Percentiles rank a stretch among this genome's conserved stretches.
These are phyloP conservation scores for Coelinius sp. DNA, from an alignment of 2,888 invertebrate species.

Conservation along the genomic window DNA sequence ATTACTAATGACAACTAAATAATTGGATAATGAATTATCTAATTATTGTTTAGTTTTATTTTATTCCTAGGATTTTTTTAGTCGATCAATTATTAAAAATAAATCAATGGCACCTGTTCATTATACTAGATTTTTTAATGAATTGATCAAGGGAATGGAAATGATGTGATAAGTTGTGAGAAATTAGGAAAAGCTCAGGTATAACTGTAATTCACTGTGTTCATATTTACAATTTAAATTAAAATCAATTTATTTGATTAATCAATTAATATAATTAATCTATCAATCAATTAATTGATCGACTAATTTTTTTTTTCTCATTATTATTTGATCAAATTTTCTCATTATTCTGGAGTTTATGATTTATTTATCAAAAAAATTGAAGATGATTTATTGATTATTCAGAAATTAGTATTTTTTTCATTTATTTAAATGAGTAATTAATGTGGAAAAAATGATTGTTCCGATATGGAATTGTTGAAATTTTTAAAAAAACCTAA, in stretches of 20 bases:
- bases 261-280: too few species aligned
- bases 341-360: neutral
- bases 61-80: neutral
- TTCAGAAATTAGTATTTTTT: neutral
- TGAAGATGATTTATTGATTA: neutral
- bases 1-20: neutral
- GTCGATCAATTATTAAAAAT: neutral
- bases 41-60: neutral
- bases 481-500: neutral
- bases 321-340: neutral
- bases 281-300: too few species aligned
- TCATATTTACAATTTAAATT: conserved; percentile 9
- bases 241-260: too few species aligned
- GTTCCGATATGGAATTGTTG: neutral
- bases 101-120: conserved; percentile 18
- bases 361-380: too few species aligned
- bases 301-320: neutral
- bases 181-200: neutral
- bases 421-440: neutral
- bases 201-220: neutral
- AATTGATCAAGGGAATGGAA: neutral
- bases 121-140: neutral
- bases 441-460: conserved; percentile 2
- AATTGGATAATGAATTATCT: neutral
- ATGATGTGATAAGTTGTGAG: too few species aligned